Evolutionary conservation across 1,140 invertebrate species (phyloP).

Genomic region (Cheumatopsyche charites): DNA sequence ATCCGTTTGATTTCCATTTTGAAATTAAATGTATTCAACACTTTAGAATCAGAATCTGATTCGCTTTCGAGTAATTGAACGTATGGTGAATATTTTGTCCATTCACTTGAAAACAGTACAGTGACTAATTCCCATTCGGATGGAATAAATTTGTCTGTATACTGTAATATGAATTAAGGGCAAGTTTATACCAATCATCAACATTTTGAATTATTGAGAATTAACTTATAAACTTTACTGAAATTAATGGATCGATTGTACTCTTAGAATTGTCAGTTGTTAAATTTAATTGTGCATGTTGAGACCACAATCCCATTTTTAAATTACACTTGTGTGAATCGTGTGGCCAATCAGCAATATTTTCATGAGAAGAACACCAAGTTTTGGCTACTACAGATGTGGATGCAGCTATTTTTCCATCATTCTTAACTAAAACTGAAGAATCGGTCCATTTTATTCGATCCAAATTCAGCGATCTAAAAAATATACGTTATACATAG

Average conservation of each 20-base stretch:
- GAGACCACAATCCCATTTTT: constrained; percentile 34
- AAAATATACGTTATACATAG: too few species aligned
- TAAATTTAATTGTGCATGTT: constrained; percentile 1
- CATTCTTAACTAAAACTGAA: not conserved
- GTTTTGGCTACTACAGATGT: not conserved
- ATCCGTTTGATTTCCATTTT: constrained; percentile 31
- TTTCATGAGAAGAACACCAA: constrained; percentile 24
- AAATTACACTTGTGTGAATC: constrained; percentile 40
- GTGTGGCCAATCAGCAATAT: constrained; percentile 35
- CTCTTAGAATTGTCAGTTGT: not conserved
- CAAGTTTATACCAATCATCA: too few species aligned
- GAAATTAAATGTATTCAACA: constrained; percentile 28
- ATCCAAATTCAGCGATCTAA: constrained; percentile 29
- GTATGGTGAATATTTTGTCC: constrained; percentile 33
- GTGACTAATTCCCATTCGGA: constrained; percentile 36
- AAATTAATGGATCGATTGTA: too few species aligned
- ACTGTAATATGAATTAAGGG: too few species aligned
- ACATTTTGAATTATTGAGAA: too few species aligned
- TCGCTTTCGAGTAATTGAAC: not conserved
- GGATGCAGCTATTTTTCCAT: not conserved
- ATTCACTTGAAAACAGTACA: not conserved
- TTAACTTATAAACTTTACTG: too few species aligned
- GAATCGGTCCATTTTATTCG: not conserved
- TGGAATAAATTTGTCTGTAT: not conserved
- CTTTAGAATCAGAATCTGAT: constrained; percentile 1